Evolutionary conservation across 2,888 invertebrate genomes (phyloP).

Genomic region (Clanis bilineata): DNA sequence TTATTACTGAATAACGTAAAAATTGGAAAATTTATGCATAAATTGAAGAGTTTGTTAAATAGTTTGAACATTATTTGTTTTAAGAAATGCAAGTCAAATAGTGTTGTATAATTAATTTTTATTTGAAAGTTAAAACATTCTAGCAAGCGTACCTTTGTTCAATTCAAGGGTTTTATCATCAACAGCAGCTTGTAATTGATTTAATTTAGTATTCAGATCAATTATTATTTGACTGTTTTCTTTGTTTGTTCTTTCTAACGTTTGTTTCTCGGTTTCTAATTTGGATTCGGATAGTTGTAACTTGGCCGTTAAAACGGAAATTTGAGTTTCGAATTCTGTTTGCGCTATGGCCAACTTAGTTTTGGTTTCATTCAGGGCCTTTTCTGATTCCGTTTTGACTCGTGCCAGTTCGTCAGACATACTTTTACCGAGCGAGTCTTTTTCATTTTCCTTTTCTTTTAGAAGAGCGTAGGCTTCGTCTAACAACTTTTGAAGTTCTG

Average conservation of each 20-base stretch:
- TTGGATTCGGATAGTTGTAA: conserved; percentile 79
- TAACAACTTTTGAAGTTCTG: conserved; percentile 74
- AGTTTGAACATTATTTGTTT: too few relatives aligned
- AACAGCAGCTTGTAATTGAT: conserved; percentile 72
- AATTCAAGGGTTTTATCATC: conserved; percentile 78
- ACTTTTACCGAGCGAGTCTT: conserved; percentile 75
- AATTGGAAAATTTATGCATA: too few relatives aligned
- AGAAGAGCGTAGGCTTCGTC: conserved; percentile 78
- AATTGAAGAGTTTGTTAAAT: too few relatives aligned
- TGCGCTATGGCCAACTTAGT: conserved; percentile 86
- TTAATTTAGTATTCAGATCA: conserved; percentile 72
- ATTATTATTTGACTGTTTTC: conserved; percentile 74
- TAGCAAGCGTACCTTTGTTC: conserved; percentile 66
- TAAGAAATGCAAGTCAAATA: too few relatives aligned
- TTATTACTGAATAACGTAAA: too few relatives aligned
- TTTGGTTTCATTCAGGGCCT: conserved; percentile 75
- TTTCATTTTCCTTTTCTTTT: conserved; percentile 77
- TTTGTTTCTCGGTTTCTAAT: conserved; percentile 70
- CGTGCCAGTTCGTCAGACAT: conserved; percentile 73
- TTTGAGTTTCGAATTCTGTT: conserved; percentile 82
- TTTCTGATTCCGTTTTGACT: conserved; percentile 76
- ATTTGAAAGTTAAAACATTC: conserved; percentile 3
- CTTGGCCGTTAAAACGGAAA: conserved; percentile 78
- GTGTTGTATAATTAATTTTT: not conserved
- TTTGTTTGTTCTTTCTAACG: conserved; percentile 69